phyloP scores from a whole-genome alignment of 2,113 vertebrate species.

The Megaceryle maxima region DNA sequence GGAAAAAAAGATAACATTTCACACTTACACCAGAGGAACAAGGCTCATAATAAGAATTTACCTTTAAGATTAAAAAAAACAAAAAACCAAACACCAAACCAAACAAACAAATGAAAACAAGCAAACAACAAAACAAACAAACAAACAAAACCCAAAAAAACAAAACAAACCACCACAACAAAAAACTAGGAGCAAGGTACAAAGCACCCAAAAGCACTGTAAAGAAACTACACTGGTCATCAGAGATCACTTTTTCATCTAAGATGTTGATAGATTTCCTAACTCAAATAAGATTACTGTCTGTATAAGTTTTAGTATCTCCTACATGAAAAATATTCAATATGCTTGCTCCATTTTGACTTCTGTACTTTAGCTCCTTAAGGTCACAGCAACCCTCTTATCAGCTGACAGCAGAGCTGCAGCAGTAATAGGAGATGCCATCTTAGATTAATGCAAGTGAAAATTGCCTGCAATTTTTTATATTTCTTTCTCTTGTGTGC shows the following conservation, averaged over 20 bases:
- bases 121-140: not conserved
- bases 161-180: too few species aligned
- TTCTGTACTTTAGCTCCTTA: constrained; percentile 35
- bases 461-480: constrained; percentile 53
- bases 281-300: not conserved
- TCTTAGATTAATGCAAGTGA: constrained; percentile 71
- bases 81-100: not conserved
- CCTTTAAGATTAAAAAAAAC: not conserved
- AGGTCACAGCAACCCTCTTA: constrained; percentile 53
- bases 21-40: not conserved
- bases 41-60: not conserved
- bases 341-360: not conserved
- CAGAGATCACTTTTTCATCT: not conserved
- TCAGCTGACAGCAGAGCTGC: constrained; percentile 55
- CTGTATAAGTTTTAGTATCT: not conserved
- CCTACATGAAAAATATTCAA: not conserved
- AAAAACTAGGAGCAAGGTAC: not conserved
- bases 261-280: not conserved
- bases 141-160: not conserved
- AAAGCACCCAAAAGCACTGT: not conserved
- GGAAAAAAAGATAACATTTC: not conserved
- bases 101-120: too few species aligned
- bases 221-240: not conserved
- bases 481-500: constrained; percentile 13
- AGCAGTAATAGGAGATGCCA: constrained; percentile 63